Conservation (phyloP, 1,140 invertebrate genomes). For the Phymorhynchus buccinoides region DNA sequence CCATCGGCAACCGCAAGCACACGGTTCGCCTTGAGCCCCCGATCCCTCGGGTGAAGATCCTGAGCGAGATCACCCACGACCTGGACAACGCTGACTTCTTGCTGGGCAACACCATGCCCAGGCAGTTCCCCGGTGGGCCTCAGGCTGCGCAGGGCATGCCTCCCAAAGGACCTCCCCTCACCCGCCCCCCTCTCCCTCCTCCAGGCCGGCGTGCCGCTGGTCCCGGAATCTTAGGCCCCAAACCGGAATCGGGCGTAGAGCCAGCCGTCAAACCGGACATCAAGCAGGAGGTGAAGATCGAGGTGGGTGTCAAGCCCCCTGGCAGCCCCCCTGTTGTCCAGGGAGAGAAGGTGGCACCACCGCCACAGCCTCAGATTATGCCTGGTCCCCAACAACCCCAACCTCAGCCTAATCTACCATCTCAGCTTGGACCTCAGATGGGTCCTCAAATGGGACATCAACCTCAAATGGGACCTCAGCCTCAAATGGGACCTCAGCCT, state of each 20-base stretch:
- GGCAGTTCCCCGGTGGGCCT: conserved; percentile 32
- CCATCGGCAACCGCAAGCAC: conserved; percentile 79
- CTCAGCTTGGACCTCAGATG: too few relatives aligned
- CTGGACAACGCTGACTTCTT: conserved; percentile 41
- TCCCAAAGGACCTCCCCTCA: conserved; percentile 2
- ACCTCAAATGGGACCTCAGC: not conserved
- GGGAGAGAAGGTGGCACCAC: not conserved
- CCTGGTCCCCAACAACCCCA: conserved; percentile 12
- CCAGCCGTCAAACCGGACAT: not conserved
- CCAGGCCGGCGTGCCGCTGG: not conserved
- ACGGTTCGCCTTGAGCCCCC: conserved; percentile 87
- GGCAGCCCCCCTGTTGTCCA: not conserved
- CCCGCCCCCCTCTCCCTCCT: conserved; percentile 14
- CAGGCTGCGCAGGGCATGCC: not conserved
- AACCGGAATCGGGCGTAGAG: not conserved
- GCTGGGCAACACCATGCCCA: conserved; percentile 37
- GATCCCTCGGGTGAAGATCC: conserved; percentile 80
- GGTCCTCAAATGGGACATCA: too few relatives aligned
- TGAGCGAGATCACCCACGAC: conserved; percentile 70
- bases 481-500: not conserved
- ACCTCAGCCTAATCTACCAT: too few relatives aligned
- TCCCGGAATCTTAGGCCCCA: not conserved
- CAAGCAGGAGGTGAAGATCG: not conserved
- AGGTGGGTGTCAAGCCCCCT: not conserved
- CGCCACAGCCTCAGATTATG: not conserved